These are phyloP conservation scores for Saturnia japonica DNA, from an alignment of 2,888 invertebrate species.

Conservation along the genomic window DNA sequence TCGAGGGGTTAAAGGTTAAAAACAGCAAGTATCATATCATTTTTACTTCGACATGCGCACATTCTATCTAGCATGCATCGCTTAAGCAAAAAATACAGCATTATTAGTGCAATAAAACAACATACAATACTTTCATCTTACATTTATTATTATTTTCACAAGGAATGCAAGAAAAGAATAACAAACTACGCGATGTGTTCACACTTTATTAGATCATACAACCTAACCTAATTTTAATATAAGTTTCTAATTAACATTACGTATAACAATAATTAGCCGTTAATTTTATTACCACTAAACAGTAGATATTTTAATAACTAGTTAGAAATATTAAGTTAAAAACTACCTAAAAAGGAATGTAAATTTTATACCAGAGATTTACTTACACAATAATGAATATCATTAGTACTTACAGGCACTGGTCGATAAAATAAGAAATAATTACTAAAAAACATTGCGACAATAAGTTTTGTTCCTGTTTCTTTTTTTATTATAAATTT, in stretches of 20 bases:
- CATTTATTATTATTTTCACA: conserved; percentile 61
- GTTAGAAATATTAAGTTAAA: conserved; percentile 26
- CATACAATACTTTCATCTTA: conserved; percentile 35
- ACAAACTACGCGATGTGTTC: conserved; percentile 46
- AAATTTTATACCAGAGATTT: conserved; percentile 36
- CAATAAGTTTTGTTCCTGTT: conserved; percentile 19
- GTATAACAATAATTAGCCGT: conserved; percentile 30
- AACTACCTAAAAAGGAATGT: conserved; percentile 54
- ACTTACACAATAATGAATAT: conserved; percentile 65
- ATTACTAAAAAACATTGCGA: conserved; percentile 33
- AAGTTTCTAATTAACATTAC: conserved; percentile 33
- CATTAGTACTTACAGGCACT: conserved; percentile 78
- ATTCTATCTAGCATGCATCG: conserved; percentile 29
- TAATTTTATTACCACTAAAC: conserved; percentile 18
- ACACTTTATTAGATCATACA: conserved; percentile 54
- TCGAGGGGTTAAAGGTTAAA: neutral
- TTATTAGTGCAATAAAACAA: conserved; percentile 71
- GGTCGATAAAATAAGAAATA: conserved; percentile 46
- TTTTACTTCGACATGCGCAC: conserved; percentile 25
- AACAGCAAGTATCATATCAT: conserved; percentile 9
- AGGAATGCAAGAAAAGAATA: conserved; percentile 45
- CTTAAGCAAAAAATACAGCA: conserved; percentile 50
- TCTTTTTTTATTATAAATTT: neutral
- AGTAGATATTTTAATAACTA: conserved; percentile 24
- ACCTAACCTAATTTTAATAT: conserved; percentile 36